Conservation (phyloP, 2,888 invertebrate species). For the Pristionchus exspectatus region DNA sequence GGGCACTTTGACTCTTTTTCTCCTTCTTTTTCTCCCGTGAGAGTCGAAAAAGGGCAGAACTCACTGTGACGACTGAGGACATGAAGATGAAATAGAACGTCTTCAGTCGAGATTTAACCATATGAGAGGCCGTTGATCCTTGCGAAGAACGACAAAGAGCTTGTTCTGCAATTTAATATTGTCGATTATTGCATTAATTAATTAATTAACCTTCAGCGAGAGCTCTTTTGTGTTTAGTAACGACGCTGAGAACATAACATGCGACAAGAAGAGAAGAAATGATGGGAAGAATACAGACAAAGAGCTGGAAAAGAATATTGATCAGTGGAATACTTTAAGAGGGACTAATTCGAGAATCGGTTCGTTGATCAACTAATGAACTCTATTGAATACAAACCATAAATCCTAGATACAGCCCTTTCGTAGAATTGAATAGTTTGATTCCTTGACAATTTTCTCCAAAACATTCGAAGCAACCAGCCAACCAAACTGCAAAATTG, state of each 20-base stretch:
- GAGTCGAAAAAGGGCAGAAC: neutral
- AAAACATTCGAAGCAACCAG: conserved; percentile 59
- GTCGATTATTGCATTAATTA: neutral
- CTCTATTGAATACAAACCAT: conserved; percentile 56
- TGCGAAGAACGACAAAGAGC: conserved; percentile 38
- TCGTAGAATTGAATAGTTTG: conserved; percentile 61
- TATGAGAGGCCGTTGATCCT: conserved; percentile 58
- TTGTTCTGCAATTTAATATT: conserved; percentile 49
- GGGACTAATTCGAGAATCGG: too few species aligned
- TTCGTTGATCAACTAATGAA: neutral
- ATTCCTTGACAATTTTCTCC: conserved; percentile 60
- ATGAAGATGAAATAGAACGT: conserved; percentile 79
- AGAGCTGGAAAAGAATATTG: conserved; percentile 53
- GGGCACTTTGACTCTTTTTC: neutral
- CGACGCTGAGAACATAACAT: conserved; percentile 75
- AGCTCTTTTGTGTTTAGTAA: conserved; percentile 71
- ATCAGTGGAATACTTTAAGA: neutral
- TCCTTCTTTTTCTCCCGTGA: neutral
- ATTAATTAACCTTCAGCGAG: conserved; percentile 61
- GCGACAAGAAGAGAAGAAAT: conserved; percentile 76
- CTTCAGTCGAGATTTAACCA: conserved; percentile 70
- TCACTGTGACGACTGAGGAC: conserved; percentile 72
- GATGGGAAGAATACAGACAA: conserved; percentile 75
- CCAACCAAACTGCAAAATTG: conserved; percentile 54
- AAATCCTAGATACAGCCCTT: conserved; percentile 66